Conservation (phyloP, 2,797 vertebrate species). For the Typhlichthys eigenmanni region DNA sequence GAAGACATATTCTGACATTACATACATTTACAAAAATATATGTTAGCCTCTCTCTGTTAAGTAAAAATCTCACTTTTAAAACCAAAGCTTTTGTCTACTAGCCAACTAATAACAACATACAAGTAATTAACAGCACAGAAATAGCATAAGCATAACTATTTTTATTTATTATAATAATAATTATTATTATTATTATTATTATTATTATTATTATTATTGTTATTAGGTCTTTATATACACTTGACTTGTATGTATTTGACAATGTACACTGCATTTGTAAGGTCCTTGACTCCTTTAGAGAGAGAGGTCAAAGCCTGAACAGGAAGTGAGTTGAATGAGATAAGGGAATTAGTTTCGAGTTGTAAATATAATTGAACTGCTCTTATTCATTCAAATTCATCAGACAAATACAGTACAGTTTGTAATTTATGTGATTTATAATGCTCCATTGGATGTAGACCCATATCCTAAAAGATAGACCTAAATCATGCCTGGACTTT, state of each 20-base stretch:
- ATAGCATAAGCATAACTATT: not conserved
- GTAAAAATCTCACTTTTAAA: not conserved
- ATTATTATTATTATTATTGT: not conserved
- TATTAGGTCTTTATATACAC: not conserved
- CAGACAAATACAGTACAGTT: not conserved
- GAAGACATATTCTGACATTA: too few species aligned
- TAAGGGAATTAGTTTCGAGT: conserved; percentile 19
- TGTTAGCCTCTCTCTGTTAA: too few species aligned
- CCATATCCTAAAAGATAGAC: not conserved
- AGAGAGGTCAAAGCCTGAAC: conserved; percentile 5
- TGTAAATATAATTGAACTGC: not conserved
- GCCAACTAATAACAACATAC: not conserved
- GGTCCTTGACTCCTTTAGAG: not conserved
- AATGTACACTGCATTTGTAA: not conserved
- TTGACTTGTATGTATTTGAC: not conserved
- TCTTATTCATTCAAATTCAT: not conserved
- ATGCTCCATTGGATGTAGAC: not conserved
- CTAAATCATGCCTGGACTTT: not conserved
- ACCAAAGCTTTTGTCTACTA: not conserved
- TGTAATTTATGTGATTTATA: not conserved
- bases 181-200: not conserved
- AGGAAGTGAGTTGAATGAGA: conserved; percentile 28
- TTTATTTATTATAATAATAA: not conserved
- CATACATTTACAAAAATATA: too few species aligned
- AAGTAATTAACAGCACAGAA: too few species aligned